These are phyloP conservation scores for Propithecus deckenii DNA, from an alignment of 2,797 vertebrate genomes.

Conservation along the genomic window DNA sequence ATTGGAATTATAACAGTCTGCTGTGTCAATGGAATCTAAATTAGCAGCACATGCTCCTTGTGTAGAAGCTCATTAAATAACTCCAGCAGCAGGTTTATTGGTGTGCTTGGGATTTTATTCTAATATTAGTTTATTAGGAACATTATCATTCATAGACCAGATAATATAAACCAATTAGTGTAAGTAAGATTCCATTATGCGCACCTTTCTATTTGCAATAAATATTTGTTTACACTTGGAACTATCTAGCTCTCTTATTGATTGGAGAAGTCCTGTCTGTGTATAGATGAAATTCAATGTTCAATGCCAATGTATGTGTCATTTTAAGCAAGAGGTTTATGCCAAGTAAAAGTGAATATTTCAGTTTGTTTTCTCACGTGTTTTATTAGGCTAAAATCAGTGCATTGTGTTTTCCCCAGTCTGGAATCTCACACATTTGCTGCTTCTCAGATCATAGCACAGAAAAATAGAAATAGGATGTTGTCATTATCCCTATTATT, in stretches of 20 bases:
- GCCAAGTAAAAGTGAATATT: not conserved
- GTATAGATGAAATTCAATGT: not conserved
- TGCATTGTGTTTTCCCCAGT: not conserved
- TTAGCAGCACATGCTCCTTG: slow-evolving; percentile 45
- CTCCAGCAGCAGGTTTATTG: slow-evolving; percentile 2
- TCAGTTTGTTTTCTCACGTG: not conserved
- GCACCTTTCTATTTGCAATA: not conserved
- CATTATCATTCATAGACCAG: slow-evolving; percentile 16
- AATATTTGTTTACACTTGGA: not conserved
- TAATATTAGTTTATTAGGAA: slow-evolving; percentile 52
- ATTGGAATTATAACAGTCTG: slow-evolving; percentile 48
- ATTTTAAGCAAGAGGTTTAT: not conserved
- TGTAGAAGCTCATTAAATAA: slow-evolving; percentile 57
- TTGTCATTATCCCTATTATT: not conserved
- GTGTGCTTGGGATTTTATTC: slow-evolving; percentile 60
- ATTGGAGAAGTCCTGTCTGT: not conserved
- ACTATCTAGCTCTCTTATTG: not conserved
- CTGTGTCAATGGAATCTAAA: slow-evolving; percentile 35
- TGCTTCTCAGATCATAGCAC: not conserved
- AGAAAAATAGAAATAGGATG: not conserved
- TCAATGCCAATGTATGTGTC: not conserved
- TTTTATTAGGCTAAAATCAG: not conserved
- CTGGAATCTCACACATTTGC: not conserved
- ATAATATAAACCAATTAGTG: slow-evolving; percentile 17
- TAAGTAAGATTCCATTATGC: slow-evolving; percentile 5